Base-by-base conservation (phyloP, 2,888 invertebrate species). In the Mimas tiliae region DNA sequence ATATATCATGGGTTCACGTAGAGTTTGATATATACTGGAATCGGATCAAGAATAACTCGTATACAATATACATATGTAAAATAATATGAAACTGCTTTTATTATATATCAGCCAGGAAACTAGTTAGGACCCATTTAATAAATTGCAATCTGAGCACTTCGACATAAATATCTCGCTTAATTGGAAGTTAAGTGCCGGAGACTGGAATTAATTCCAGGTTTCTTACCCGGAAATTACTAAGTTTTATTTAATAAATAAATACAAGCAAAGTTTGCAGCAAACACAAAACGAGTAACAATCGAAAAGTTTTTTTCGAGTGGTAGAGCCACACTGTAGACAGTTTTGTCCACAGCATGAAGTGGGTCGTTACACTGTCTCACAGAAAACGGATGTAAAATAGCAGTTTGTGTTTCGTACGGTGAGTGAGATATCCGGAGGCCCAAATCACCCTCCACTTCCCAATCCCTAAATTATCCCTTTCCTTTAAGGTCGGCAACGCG, bases 291-390 rank as follows among this genome's bases (percentile, higher is more conserved):
- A 64, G 7, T 63, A 66, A 64, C 62, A 50, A 70, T 50, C 68
- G 62, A 73, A 69, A 75, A 66, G 68, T 8, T 27, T 65, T 69
- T n/a, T n/a, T n/a, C n/a, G n/a, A n/a, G n/a, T n/a, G n/a, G n/a
- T n/a, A n/a, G n/a, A n/a, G n/a, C n/a, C n/a, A n/a, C n/a, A n/a
- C n/a, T n/a, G n/a, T n/a, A n/a, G n/a, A n/a, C n/a, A n/a, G n/a
- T n/a, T n/a, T n/a, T n/a, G n/a, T n/a, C n/a, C n/a, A n/a, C n/a
- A n/a, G n/a, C n/a, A n/a, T n/a, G n/a, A n/a, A n/a, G n/a, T n/a
- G n/a, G n/a, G n/a, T n/a, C n/a, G n/a, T n/a, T n/a, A n/a, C n/a
- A n/a, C n/a, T n/a, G n/a, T n/a, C n/a, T n/a, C n/a, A n/a, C n/a
- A n/a, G n/a, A n/a, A n/a, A n/a, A n/a, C n/a, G n/a, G n/a, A n/a